phyloP scores from a whole-genome alignment of 2,888 invertebrate genomes.

The Plagodis pulveraria region DNA sequence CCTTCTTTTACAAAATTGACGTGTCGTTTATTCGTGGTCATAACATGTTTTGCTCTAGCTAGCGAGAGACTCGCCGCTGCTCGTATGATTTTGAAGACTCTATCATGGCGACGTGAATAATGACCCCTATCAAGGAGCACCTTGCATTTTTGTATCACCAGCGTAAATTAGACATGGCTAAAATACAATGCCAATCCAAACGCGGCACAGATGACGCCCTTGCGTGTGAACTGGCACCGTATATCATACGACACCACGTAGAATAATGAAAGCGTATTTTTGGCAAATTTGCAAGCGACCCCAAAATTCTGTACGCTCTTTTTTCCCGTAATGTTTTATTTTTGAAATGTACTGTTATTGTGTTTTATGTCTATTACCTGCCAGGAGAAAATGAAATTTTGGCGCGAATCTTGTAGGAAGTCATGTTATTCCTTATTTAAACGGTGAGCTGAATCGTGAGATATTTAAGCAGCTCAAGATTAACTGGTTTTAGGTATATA shows the following conservation, averaged over 20 bases:
- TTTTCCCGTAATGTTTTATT: constrained; percentile 32
- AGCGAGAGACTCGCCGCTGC: too few relatives aligned
- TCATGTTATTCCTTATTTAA: constrained; percentile 15
- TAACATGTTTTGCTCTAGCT: too few relatives aligned
- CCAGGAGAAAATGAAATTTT: constrained; percentile 13
- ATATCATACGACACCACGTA: constrained; percentile 51
- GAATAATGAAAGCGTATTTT: constrained; percentile 62
- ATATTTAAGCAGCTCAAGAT: neutral
- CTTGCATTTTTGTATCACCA: too few relatives aligned
- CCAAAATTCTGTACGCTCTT: constrained; percentile 17
- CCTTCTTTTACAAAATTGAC: too few relatives aligned
- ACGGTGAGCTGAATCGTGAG: constrained; percentile 1
- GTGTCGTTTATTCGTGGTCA: too few relatives aligned
- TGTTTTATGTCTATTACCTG: constrained; percentile 31
- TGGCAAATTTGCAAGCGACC: constrained; percentile 50
- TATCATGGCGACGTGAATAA: too few relatives aligned
- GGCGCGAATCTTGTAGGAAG: constrained; percentile 9
- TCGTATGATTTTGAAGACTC: too few relatives aligned
- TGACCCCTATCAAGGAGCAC: too few relatives aligned
- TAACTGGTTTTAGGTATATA: too few relatives aligned
- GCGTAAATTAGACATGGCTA: neutral
- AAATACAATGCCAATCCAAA: constrained; percentile 40
- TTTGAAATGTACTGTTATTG: constrained; percentile 30
- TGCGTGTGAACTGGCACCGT: constrained; percentile 47
- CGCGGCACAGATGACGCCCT: constrained; percentile 41